These are phyloP conservation scores for Pomatostomus ruficeps DNA, from an alignment of 2,113 vertebrate genomes.

Conservation along the genomic window DNA sequence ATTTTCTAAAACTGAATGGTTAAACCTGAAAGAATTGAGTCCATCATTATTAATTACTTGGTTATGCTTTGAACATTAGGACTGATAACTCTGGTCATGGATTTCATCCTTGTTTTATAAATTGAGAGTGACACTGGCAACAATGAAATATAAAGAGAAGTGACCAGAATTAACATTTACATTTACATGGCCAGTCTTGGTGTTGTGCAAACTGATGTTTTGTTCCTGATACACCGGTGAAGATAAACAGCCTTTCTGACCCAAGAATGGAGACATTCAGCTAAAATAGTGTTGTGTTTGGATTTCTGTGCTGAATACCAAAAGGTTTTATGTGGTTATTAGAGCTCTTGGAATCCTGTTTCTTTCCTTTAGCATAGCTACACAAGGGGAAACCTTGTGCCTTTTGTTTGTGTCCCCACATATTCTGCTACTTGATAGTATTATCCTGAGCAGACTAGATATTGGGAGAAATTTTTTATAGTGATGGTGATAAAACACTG, in stretches of 20 bases:
- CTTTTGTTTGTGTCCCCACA: neutral
- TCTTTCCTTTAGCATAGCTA: neutral
- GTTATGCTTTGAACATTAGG: neutral
- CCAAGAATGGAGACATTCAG: neutral
- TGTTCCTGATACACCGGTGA: neutral
- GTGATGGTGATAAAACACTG: neutral
- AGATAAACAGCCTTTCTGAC: neutral
- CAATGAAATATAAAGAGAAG: neutral
- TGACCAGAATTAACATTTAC: neutral
- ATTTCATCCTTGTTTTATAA: constrained; percentile 30
- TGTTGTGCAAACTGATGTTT: neutral
- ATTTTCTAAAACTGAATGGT: neutral
- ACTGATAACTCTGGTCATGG: neutral
- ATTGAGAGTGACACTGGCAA: neutral
- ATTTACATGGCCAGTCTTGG: neutral
- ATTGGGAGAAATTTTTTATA: neutral
- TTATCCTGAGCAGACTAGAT: neutral
- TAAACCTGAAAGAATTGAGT: neutral
- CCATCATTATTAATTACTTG: neutral
- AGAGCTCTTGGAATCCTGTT: neutral
- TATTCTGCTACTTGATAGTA: neutral
- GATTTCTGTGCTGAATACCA: neutral
- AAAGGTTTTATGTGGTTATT: neutral
- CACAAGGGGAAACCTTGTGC: neutral
- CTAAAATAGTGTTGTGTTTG: neutral